phyloP scores from a whole-genome alignment of 2,797 vertebrate species.

The Dermochelys coriacea region DNA sequence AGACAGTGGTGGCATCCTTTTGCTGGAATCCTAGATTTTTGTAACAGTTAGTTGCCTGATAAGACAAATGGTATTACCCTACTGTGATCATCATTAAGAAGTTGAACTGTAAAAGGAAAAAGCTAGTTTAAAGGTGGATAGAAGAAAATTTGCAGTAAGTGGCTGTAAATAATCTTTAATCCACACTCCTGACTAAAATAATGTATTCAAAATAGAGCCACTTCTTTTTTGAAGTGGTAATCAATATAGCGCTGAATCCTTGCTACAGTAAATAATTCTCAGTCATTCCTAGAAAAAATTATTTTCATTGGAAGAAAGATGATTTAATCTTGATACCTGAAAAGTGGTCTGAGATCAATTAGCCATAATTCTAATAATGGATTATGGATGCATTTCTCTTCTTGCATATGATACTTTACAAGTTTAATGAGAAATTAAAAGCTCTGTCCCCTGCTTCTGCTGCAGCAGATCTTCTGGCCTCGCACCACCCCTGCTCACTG shows the following conservation, averaged over 20 bases:
- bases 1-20: neutral
- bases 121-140: neutral
- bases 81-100: neutral
- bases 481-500: neutral
- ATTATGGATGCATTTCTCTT: slow-evolving; percentile 49
- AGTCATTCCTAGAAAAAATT: slow-evolving; percentile 35
- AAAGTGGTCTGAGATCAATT: slow-evolving; percentile 64
- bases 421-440: slow-evolving; percentile 52
- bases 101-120: neutral
- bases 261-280: neutral
- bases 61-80: neutral
- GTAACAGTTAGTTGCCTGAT: neutral
- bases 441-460: neutral
- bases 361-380: slow-evolving; percentile 65
- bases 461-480: neutral
- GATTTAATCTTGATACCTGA: slow-evolving; percentile 42
- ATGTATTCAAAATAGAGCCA: slow-evolving; percentile 23
- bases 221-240: neutral
- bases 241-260: slow-evolving; percentile 11
- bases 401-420: slow-evolving; percentile 35
- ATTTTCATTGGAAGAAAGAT: slow-evolving; percentile 40
- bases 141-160: neutral
- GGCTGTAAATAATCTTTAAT: slow-evolving; percentile 18
- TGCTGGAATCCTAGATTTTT: neutral
- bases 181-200: neutral